Evolutionary conservation across 1,140 invertebrate genomes (phyloP).

Genomic region (Cotesia chilonis): DNA sequence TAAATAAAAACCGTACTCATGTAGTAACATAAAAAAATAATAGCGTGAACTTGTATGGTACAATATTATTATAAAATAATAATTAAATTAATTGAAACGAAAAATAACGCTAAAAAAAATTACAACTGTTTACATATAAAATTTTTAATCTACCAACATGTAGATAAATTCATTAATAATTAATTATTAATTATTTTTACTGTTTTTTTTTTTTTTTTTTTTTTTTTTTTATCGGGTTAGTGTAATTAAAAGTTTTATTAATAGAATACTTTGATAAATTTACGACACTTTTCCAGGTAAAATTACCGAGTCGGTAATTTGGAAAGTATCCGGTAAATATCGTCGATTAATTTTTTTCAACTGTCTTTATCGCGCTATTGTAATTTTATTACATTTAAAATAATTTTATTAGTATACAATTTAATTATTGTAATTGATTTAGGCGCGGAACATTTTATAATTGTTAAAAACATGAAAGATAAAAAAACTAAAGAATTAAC

Average conservation of each 20-base stretch:
- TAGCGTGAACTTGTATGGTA: slow-evolving; percentile 48
- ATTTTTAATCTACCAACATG: slow-evolving; percentile 50
- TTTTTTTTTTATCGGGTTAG: neutral
- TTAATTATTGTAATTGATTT: slow-evolving; percentile 23
- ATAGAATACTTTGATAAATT: neutral
- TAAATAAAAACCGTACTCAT: slow-evolving; percentile 45
- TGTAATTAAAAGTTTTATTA: no score
- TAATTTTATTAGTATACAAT: slow-evolving; percentile 7
- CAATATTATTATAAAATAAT: slow-evolving; percentile 48
- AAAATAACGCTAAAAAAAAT: slow-evolving; percentile 52
- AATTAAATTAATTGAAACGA: slow-evolving; percentile 36
- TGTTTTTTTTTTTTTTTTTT: slow-evolving; percentile 26
- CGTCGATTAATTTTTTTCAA: neutral
- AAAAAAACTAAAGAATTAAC: slow-evolving; percentile 45
- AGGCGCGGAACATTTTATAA: slow-evolving; percentile 28
- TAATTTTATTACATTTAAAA: slow-evolving; percentile 42
- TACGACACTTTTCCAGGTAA: slow-evolving; percentile 47
- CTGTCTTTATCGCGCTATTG: slow-evolving; percentile 5
- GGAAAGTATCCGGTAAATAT: slow-evolving; percentile 46
- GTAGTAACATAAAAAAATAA: slow-evolving; percentile 45
- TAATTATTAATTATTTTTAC: slow-evolving; percentile 4
- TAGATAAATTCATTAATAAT: slow-evolving; percentile 21
- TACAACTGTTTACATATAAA: slow-evolving; percentile 58
- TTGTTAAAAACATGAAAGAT: slow-evolving; percentile 38
- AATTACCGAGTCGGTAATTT: slow-evolving; percentile 51